A percentile compares a stretch with the other conserved stretches of the same genome.
Evolutionary conservation across 2,113 vertebrate genomes (phyloP).

Genomic region (Apeltes quadracus): DNA sequence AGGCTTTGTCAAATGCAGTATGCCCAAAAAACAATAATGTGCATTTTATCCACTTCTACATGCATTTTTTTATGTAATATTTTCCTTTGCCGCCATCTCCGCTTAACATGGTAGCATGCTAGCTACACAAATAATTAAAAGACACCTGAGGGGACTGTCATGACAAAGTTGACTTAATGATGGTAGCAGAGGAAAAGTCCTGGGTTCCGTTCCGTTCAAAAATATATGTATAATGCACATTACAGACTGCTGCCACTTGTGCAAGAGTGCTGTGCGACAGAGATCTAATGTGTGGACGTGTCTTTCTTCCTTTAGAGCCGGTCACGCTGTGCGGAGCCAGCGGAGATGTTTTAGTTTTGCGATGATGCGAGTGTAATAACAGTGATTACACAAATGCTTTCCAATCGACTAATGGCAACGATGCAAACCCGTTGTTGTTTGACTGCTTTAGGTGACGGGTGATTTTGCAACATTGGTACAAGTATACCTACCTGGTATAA

Average conservation of each 20-base stretch:
- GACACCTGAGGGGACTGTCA: too few relatives aligned
- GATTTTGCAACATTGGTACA: background rate
- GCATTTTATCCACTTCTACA: too few relatives aligned
- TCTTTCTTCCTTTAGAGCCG: background rate
- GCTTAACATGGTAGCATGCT: background rate
- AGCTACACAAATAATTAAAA: background rate
- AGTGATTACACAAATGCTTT: background rate
- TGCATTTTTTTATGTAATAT: background rate
- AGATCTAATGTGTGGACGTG: too few relatives aligned
- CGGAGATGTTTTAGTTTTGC: background rate
- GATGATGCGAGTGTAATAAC: background rate
- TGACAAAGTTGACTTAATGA: background rate
- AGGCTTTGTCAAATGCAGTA: background rate
- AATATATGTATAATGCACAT: background rate
- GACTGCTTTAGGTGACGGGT: background rate
- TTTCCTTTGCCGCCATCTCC: background rate
- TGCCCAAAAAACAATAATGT: too few relatives aligned
- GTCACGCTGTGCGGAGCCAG: background rate
- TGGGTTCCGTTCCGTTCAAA: background rate
- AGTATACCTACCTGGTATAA: conserved; percentile 8
- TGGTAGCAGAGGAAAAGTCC: background rate
- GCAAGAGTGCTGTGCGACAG: background rate
- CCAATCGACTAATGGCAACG: background rate
- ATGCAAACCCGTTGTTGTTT: background rate
- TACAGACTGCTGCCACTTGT: background rate